Evolutionary conservation across 2,888 invertebrate species (phyloP).

Genomic region (Tolmerus cingulatus): DNA sequence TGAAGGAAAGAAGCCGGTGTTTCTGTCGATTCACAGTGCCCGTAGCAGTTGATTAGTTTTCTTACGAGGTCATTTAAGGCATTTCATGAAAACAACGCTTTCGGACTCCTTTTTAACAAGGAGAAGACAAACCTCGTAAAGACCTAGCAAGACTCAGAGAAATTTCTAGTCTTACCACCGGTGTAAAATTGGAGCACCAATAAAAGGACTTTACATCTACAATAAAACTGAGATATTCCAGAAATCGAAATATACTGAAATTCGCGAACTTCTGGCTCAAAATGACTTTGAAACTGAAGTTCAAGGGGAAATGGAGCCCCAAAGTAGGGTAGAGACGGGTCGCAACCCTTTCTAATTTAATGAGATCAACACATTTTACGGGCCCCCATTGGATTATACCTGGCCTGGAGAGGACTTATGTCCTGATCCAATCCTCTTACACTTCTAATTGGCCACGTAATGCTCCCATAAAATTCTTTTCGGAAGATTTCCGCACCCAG

Average conservation of each 20-base stretch:
- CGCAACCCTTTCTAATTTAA: not conserved
- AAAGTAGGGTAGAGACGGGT: not conserved
- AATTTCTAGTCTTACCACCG: not conserved
- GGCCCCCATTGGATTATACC: not conserved
- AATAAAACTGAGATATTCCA: not conserved
- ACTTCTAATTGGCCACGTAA: constrained; percentile 26
- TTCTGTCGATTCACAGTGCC: not conserved
- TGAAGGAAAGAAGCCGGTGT: not conserved
- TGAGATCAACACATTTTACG: constrained; percentile 3
- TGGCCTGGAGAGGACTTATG: not conserved
- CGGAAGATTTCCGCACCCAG: not conserved
- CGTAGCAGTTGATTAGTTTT: not conserved
- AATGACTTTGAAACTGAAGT: not conserved
- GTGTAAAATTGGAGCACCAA: not conserved
- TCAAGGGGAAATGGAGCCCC: not conserved
- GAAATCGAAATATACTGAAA: not conserved
- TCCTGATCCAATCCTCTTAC: constrained; percentile 6
- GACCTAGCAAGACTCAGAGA: not conserved
- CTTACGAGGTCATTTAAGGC: not conserved
- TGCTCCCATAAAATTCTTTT: constrained; percentile 12
- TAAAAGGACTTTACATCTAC: not conserved
- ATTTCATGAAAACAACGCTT: not conserved
- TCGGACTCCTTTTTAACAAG: not conserved
- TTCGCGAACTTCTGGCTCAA: not conserved
- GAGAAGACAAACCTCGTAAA: not conserved